Conservation (phyloP, 2,888 invertebrate genomes). For the Neoitamus cyanurus region DNA sequence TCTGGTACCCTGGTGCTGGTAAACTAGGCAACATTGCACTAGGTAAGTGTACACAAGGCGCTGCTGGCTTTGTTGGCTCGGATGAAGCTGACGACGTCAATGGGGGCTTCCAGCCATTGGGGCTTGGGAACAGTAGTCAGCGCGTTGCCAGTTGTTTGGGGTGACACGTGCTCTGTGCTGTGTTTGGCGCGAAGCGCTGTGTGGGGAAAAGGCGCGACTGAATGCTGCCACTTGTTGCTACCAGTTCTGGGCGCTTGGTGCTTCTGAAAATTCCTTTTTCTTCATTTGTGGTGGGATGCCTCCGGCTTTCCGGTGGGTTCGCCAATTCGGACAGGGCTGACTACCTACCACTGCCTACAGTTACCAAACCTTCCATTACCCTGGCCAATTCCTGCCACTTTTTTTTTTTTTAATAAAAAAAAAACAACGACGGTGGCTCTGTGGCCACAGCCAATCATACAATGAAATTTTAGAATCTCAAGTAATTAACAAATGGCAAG, state of each 20-base stretch:
- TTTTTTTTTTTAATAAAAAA: not conserved
- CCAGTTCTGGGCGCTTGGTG: not conserved
- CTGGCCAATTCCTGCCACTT: not conserved
- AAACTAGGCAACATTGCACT: slow-evolving; percentile 61
- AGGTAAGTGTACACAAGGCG: slow-evolving; percentile 54
- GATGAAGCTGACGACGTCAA: slow-evolving; percentile 3
- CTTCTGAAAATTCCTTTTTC: slow-evolving; percentile 49
- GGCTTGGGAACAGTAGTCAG: not conserved
- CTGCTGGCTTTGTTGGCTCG: not conserved
- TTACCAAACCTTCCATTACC: not conserved
- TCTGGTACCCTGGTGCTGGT: slow-evolving; percentile 55
- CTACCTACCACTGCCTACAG: not conserved
- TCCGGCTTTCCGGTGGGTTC: slow-evolving; percentile 2
- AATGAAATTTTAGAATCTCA: not conserved
- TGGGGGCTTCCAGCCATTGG: slow-evolving; percentile 1
- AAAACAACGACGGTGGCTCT: not conserved
- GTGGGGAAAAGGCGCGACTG: not conserved
- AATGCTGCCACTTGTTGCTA: not conserved
- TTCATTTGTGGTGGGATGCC: slow-evolving; percentile 51
- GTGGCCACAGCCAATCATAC: not conserved
- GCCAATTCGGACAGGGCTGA: not conserved
- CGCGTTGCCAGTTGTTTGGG: slow-evolving; percentile 19
- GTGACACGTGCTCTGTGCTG: not conserved
- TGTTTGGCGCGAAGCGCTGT: not conserved
- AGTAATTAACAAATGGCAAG: not conserved